A percentile compares a stretch with the other conserved stretches of the same genome.
Evolutionary conservation across 1,140 invertebrate genomes (phyloP).

Genomic region (Dryas iulia): DNA sequence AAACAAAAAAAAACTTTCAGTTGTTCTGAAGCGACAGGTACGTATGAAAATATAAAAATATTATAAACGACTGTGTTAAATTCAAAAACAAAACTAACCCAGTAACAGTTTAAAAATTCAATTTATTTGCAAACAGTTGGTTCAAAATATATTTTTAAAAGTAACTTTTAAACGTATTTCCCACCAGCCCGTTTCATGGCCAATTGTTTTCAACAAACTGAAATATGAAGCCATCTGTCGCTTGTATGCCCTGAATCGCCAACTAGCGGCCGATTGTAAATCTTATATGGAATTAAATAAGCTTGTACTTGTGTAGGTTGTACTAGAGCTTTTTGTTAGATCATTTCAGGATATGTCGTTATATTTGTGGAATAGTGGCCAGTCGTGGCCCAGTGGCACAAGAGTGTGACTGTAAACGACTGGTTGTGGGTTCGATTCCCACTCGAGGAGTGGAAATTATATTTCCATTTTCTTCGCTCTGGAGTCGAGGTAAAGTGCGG

Average conservation of each 20-base stretch:
- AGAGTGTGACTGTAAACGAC: too few species aligned
- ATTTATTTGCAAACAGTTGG: neutral
- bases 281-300: slow-evolving; percentile 48
- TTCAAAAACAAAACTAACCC: neutral
- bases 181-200: slow-evolving; percentile 23
- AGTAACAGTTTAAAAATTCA: neutral
- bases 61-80: neutral
- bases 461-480: too few species aligned
- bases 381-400: too few species aligned
- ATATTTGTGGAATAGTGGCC: too few species aligned
- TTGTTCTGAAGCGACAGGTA: neutral
- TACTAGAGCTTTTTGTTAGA: neutral
- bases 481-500: too few species aligned
- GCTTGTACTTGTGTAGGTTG: neutral
- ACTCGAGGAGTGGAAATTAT: too few species aligned
- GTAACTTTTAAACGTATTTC: neutral
- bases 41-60: neutral
- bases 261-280: slow-evolving; percentile 45
- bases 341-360: neutral
- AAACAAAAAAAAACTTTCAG: too few species aligned
- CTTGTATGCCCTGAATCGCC: slow-evolving; percentile 44
- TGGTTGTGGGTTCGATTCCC: too few species aligned
- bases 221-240: slow-evolving; percentile 52
- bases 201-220: slow-evolving; percentile 34
- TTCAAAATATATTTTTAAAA: neutral